Percentiles rank a stretch among this genome's conserved stretches.
Conservation (phyloP, 2,888 invertebrate species). For the Metopia argyrocephala region DNA sequence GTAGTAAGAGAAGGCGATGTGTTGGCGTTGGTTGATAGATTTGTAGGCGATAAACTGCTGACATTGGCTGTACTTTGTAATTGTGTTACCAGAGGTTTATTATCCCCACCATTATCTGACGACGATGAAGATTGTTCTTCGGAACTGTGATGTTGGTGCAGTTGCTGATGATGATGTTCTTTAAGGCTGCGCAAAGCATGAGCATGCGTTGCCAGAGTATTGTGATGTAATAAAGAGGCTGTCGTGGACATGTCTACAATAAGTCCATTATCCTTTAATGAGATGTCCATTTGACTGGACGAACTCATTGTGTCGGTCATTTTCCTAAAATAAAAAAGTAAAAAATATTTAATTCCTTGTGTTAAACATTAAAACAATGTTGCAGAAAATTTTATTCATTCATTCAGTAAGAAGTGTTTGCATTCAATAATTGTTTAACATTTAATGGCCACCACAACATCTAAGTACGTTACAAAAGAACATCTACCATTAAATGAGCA, state of each 20-base stretch:
- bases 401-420: slow-evolving; percentile 9
- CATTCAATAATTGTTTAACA: slow-evolving; percentile 22
- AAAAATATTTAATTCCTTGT: background rate
- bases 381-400: background rate
- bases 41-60: slow-evolving; percentile 70
- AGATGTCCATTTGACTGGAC: slow-evolving; percentile 74
- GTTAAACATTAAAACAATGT: background rate
- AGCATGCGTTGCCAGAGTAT: slow-evolving; percentile 68
- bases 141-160: slow-evolving; percentile 57
- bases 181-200: slow-evolving; percentile 71
- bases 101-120: slow-evolving; percentile 58
- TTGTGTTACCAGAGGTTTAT: slow-evolving; percentile 56
- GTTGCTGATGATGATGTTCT: slow-evolving; percentile 68
- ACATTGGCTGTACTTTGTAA: slow-evolving; percentile 59
- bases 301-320: slow-evolving; percentile 76
- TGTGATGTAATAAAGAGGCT: slow-evolving; percentile 73
- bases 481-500: slow-evolving; percentile 31
- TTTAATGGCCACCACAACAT: too few relatives aligned
- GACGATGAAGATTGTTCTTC: slow-evolving; percentile 62
- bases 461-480: background rate
- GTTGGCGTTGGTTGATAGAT: slow-evolving; percentile 70
- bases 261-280: slow-evolving; percentile 71
- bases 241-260: slow-evolving; percentile 74
- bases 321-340: slow-evolving; percentile 65
- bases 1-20: slow-evolving; percentile 71